phyloP scores from a whole-genome alignment of 2,888 invertebrate genomes.

The Hypselothyrea guttata region DNA sequence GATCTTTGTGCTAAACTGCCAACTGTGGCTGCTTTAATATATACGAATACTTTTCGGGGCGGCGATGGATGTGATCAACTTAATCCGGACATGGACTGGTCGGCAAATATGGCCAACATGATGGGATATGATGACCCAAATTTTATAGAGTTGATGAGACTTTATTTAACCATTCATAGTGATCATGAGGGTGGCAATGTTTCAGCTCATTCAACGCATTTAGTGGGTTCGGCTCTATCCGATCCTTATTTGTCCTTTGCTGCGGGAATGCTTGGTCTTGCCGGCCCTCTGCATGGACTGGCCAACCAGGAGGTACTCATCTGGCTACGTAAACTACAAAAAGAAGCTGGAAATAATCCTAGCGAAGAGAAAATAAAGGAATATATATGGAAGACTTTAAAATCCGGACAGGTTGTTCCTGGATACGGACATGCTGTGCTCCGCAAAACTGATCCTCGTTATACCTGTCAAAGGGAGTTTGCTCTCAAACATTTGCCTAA shows the following conservation, averaged over 20 bases:
- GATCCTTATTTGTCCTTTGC: conserved; percentile 91
- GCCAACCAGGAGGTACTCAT: conserved; percentile 95
- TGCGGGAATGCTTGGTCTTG: conserved; percentile 91
- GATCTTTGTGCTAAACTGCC: conserved; percentile 91
- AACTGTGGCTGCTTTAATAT: conserved; percentile 84
- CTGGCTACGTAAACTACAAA: conserved; percentile 89
- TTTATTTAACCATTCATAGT: conserved; percentile 90
- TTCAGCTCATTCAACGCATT: conserved; percentile 90
- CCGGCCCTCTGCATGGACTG: conserved; percentile 92
- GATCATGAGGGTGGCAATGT: conserved; percentile 95
- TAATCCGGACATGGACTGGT: conserved; percentile 9
- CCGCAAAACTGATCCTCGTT: conserved; percentile 89
- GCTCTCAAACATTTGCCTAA: conserved; percentile 90
- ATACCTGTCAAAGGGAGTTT: conserved; percentile 90
- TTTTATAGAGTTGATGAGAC: conserved; percentile 83
- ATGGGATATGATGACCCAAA: conserved; percentile 10
- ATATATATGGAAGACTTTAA: conserved; percentile 87
- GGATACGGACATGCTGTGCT: conserved; percentile 94
- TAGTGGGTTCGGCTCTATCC: conserved; percentile 91
- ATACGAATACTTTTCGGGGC: conserved; percentile 6
- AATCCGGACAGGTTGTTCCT: conserved; percentile 86
- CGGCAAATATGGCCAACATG: conserved; percentile 15
- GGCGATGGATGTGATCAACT: conserved; percentile 13
- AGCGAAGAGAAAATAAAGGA: conserved; percentile 12
- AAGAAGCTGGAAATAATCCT: conserved; percentile 11